Evolutionary conservation across 1,140 invertebrate species (phyloP), one percentile per base, ranked within the genome.

Genomic region (Hylaeus volcanicus): DNA sequence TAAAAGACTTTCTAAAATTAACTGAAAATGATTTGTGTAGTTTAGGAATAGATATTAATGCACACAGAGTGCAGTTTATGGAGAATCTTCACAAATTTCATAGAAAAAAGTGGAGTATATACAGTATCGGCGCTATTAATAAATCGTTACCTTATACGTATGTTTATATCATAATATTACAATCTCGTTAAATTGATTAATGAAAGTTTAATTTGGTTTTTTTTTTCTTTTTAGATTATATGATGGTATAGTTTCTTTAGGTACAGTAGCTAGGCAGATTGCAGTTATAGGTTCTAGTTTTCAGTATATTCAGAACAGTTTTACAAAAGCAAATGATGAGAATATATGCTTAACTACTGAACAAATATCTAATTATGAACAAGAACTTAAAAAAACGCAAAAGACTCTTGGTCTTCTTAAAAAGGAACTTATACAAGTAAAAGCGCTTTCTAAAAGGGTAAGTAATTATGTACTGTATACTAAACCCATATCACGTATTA

Each of bases 1-100:
- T 95, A n/a, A 92, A 92, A 76, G 91, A 84, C 14, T 95, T 95
- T 84, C 85, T 95, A n/a, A 88, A 92, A 43, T 77, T 95, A 14
- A 93, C 93, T 74, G 94, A 95, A 56, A 86, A 93, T 1, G 93
- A 94, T 82, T 90, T 95, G 82, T 79, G 90, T 2, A 88, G 90
- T 56, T 79, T 95, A 58, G 94, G 94, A 66, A 91, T 95, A 26
- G 91, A 94, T 39, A 92, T 95, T 80, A 93, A 92, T 68, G 93
- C 93, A 79, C 94, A 95, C 77, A 93, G 94, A 86, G 92, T 94
- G 74, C 90, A 93, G 81, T 90, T 95, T 63, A 85, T 91, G 43
- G 74, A 89, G 11, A 92, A 93, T 11, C 81, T 95, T 15, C 85
- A 92, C 5, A 93, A 92, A 77, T 95, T 95, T 86, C 94, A 95